Evolutionary conservation across 1,140 invertebrate species (phyloP), one percentile per base, ranked within the genome.

Genomic region (Chelonus insularis): DNA sequence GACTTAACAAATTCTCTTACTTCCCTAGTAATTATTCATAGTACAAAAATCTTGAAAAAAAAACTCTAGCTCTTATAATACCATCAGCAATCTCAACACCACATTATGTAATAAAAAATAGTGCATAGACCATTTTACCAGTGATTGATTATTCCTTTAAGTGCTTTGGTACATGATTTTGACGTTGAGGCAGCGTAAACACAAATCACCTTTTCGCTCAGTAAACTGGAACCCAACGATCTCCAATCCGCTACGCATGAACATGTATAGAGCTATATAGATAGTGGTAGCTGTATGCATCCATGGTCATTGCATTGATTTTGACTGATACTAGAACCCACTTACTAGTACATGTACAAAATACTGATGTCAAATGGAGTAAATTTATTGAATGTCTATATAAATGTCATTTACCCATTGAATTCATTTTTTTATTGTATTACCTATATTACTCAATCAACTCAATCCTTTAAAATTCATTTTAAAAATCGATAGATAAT

Each of bases 111-210:
- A 4, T 18, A 8, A 16, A 1, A 4, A 43, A 43, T 8, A 18
- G 11, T 1, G 14, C 14, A 34, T n/a, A 29, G 11, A 20, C 11
- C 14, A 2, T 47, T 50, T 50, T 9, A 23, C 12, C 14, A 20
- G 16, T 39, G 14, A 55, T 55, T 55, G 21, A 55, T 55, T 9
- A 9, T 11, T 37, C 8, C 20, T n/a, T 23, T 55, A 18, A 37
- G 9, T 18, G 11, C 21, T 55, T 55, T 37, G 14, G n/a, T n/a
- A 29, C 36, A 39, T 29, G 21, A 58, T 18, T 47, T 25, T 45
- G 56, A 48, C 56, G 34, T 60, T 60, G 57, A 60, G n/a, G 47
- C 37, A 39, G 16, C 14, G 23, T 21, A 12, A 60, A 60, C 9
- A 14, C 29, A 41, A 52, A 60, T 60, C 32, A 50, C 48, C 47